phyloP scores from a whole-genome alignment of 2,113 vertebrate species.

The Equus quagga region DNA sequence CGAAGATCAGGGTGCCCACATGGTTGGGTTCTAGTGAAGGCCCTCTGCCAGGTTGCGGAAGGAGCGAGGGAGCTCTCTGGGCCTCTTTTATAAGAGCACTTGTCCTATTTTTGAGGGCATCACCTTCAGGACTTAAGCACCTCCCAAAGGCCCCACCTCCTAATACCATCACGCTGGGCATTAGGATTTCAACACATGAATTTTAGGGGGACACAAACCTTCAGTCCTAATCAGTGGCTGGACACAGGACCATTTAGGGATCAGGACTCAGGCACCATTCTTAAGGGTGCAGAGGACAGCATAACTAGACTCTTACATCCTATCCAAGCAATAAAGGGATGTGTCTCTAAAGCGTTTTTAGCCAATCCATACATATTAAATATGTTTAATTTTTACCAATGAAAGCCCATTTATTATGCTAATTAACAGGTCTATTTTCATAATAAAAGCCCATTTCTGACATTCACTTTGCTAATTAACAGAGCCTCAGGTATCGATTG shows the following conservation, averaged over 20 bases:
- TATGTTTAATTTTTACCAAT: background rate
- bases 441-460: background rate
- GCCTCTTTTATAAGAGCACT: background rate
- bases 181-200: background rate
- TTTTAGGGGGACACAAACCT: background rate
- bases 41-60: background rate
- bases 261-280: background rate
- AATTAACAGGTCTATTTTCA: background rate
- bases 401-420: background rate
- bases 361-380: background rate
- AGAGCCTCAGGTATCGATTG: background rate
- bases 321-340: background rate
- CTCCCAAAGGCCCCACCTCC: background rate
- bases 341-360: background rate
- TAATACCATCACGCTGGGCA: too few relatives aligned
- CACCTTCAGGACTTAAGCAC: background rate
- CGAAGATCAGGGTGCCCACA: background rate
- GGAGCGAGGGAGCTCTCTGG: background rate
- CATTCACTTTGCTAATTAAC: slow-evolving; percentile 3
- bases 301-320: background rate
- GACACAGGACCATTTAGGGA: background rate
- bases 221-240: background rate
- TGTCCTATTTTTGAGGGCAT: background rate
- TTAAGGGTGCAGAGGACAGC: background rate
- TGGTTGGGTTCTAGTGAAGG: background rate